Base-by-base conservation (phyloP, 1,140 invertebrate species). In the Medauroidea extradentata region DNA sequence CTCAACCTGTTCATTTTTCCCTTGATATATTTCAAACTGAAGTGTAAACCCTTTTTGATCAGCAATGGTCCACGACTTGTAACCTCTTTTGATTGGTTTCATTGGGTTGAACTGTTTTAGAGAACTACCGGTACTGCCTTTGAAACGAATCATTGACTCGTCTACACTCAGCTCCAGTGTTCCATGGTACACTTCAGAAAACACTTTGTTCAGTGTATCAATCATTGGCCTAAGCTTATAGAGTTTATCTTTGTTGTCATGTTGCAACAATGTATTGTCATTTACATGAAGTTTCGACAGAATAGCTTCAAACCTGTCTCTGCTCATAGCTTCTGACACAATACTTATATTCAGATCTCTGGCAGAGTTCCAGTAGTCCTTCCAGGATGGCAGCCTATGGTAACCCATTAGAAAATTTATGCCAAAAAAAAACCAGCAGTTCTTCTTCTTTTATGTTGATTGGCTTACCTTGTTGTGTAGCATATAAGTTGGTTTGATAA, bases 391-490 rank as follows among this genome's bases (percentile, higher is more conserved):
- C 16, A 51, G 23, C 18, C 18, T 8, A 25, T 25, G 24, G 24
- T 51, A 51, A n/a, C 24, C 63, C 64, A 70, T 71, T 59, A 65
- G 66, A 62, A 70, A 71, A 18, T 67, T 71, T 58, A 69, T 69
- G 49, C 64, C 68, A 39, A 71, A 66, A 65, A n/a, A 72, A 72
- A 59, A 62, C 61, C 50, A 66, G 55, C 3, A 69, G 63, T 69
- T 71, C 69, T 34, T 65, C 59, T 46, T 58, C 65, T 64, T 63
- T 69, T 57, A 72, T 52, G 61, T 67, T 69, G 51, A 71, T 58
- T 62, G 66, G 56, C 57, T 71, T 72, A 23, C 53, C 60, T 65
- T 44, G 65, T 57, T 71, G 68, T 49, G 68, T 71, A 60, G 65
- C 65, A 65, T 71, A 72, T 54, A 59, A 42, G 53, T 72, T 69